A percentile compares a stretch with the other conserved stretches of the same genome.
These are phyloP conservation scores for Endomychus coccineus DNA, from an alignment of 2,888 invertebrate species.

Conservation along the genomic window DNA sequence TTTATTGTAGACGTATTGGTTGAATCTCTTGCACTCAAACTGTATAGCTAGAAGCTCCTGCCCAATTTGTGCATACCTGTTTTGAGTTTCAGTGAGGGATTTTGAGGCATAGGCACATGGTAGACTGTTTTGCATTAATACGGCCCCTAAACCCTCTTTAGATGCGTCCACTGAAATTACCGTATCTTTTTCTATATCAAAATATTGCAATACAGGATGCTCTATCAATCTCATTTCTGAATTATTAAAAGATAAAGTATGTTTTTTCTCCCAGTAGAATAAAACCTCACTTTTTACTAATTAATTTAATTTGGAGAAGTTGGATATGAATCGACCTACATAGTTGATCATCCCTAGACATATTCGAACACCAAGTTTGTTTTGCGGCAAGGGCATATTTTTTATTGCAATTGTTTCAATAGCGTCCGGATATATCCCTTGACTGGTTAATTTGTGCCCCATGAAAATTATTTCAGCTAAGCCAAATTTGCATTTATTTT, in stretches of 20 bases:
- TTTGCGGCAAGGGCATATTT: conserved; percentile 15
- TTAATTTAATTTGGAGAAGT: conserved; percentile 12
- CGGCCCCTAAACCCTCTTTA: conserved; percentile 10
- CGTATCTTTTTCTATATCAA: conserved; percentile 10
- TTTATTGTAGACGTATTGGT: conserved; percentile 8
- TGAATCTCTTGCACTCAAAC: conserved; percentile 15
- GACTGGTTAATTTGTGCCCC: conserved; percentile 19
- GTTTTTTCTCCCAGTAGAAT: conserved; percentile 11
- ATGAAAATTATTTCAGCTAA: conserved; percentile 18
- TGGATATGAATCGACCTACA: conserved; percentile 10
- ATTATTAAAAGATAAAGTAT: conserved; percentile 6
- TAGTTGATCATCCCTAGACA: conserved; percentile 17
- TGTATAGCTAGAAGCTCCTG: conserved; percentile 32
- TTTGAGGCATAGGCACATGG: conserved; percentile 24
- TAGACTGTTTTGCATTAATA: conserved; percentile 12
- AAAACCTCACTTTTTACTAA: conserved; percentile 10
- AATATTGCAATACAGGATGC: conserved; percentile 7
- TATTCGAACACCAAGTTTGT: conserved; percentile 15
- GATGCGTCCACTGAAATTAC: conserved; percentile 10
- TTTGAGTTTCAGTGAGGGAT: conserved; percentile 18
- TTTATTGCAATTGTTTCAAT: conserved; percentile 13
- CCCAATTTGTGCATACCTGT: conserved; percentile 32
- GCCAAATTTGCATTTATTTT: conserved; percentile 17
- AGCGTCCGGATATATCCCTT: conserved; percentile 14
- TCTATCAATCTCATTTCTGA: conserved; percentile 8